phyloP scores from a whole-genome alignment of 2,888 invertebrate species.

The Campoplex nolae region DNA sequence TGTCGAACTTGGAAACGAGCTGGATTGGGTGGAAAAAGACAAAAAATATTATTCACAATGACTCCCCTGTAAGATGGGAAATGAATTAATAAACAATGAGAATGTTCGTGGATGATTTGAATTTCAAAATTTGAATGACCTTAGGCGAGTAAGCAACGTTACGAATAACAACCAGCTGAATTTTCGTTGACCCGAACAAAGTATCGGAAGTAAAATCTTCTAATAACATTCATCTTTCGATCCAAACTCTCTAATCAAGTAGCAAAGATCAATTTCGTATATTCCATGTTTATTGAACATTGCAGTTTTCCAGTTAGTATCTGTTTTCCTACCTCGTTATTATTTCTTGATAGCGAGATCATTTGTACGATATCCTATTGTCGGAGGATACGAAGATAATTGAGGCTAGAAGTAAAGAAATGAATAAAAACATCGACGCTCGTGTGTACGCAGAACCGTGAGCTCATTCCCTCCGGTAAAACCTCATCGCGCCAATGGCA shows the following conservation, averaged over 20 bases:
- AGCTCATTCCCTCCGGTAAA: not conserved
- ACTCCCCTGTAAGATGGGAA: not conserved
- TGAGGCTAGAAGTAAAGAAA: not conserved
- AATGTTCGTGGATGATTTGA: not conserved
- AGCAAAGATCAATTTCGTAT: not conserved
- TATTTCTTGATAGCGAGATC: not conserved
- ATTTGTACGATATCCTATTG: not conserved
- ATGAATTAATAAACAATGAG: not conserved
- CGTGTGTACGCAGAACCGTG: not conserved
- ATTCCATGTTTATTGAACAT: not conserved
- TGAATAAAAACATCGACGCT: not conserved
- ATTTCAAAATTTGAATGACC: not conserved
- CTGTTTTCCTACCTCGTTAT: not conserved
- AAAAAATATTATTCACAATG: not conserved
- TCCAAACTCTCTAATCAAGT: not conserved
- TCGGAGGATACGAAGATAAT: not conserved
- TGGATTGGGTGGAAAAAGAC: not conserved
- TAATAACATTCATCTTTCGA: not conserved
- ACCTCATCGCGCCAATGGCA: not conserved
- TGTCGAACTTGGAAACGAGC: not conserved
- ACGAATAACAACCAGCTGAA: not conserved
- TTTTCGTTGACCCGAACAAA: not conserved
- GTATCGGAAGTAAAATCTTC: not conserved
- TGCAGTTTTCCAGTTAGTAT: not conserved
- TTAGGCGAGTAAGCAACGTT: not conserved